Evolutionary conservation across 2,797 vertebrate species (phyloP).

Genomic region (Sebastes dallii): DNA sequence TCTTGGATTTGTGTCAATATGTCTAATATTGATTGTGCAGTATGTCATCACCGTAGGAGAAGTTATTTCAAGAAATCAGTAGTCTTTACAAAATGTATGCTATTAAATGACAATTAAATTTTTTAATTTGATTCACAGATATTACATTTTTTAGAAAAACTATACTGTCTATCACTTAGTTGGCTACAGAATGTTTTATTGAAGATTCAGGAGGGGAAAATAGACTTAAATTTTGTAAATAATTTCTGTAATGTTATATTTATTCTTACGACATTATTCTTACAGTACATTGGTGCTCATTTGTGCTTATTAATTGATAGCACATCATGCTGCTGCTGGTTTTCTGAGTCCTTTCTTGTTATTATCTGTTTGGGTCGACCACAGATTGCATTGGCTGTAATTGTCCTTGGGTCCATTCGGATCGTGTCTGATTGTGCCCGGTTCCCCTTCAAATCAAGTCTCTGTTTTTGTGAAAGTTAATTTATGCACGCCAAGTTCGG

Average conservation of each 20-base stretch:
- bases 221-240: not conserved
- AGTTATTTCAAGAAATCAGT: not conserved
- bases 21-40: not conserved
- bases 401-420: not conserved
- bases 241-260: not conserved
- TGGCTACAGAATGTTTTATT: not conserved
- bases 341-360: not conserved
- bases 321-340: not conserved
- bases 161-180: not conserved
- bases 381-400: not conserved
- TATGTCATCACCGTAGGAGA: not conserved
- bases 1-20: not conserved
- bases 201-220: not conserved
- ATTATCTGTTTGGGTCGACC: not conserved
- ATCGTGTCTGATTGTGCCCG: not conserved
- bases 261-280: not conserved
- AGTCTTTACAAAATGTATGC: not conserved
- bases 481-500: not conserved
- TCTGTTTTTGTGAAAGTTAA: not conserved
- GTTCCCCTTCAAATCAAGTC: not conserved
- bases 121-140: not conserved
- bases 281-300: not conserved
- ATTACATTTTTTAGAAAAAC: not conserved
- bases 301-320: not conserved
- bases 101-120: not conserved